phyloP scores from a whole-genome alignment of 2,113 vertebrate species.

The Platanista minor region DNA sequence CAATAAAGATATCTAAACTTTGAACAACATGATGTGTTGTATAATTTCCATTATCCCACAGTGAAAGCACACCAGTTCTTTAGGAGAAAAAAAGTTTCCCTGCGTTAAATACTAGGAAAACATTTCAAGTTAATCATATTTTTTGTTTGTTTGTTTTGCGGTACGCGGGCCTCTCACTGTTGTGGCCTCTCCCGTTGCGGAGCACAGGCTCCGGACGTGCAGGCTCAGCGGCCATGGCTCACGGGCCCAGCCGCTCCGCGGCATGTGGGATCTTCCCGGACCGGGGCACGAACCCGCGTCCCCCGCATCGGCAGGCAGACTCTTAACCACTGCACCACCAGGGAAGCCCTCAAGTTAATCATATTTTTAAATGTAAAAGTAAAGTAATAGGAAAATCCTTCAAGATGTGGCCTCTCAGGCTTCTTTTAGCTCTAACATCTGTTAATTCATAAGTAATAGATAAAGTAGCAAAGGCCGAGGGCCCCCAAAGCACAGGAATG shows the following conservation, averaged over 20 bases:
- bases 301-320: too few species aligned
- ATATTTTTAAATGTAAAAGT: not conserved
- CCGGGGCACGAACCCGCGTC: too few species aligned
- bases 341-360: not conserved
- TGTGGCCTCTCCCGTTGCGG: too few species aligned
- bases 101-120: not conserved
- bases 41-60: not conserved
- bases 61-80: not conserved
- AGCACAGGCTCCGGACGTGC: too few species aligned
- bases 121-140: not conserved
- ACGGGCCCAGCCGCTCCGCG: too few species aligned
- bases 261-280: too few species aligned
- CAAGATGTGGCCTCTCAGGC: not conserved
- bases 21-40: not conserved
- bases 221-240: too few species aligned
- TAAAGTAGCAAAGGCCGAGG: not conserved
- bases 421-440: not conserved
- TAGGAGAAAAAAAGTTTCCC: not conserved
- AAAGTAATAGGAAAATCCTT: not conserved
- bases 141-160: too few species aligned
- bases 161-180: too few species aligned
- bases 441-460: not conserved
- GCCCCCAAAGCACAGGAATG: not conserved
- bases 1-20: not conserved
- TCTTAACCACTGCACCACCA: too few species aligned